phyloP scores from a whole-genome alignment of 2,888 invertebrate species.

The Sphaeridia pumilis region DNA sequence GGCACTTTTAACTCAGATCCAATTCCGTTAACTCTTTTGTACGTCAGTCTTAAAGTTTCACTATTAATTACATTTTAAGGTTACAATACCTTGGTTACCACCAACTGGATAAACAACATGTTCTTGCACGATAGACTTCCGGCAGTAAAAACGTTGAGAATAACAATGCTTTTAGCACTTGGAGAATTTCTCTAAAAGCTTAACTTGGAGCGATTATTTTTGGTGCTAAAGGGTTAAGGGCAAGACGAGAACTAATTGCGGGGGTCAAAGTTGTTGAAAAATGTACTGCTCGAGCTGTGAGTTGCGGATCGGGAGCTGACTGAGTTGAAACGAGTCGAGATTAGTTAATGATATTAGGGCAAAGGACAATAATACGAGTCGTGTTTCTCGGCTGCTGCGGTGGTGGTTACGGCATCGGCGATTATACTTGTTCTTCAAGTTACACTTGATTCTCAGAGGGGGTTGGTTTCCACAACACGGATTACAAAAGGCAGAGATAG shows the following conservation, averaged over 20 bases:
- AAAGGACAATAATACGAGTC: too few species aligned
- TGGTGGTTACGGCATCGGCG: too few species aligned
- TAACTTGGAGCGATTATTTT: not conserved
- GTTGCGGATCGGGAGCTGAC: not conserved
- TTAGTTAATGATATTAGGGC: not conserved
- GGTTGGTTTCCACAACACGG: too few species aligned
- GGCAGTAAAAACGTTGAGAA: not conserved
- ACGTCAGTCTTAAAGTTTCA: too few species aligned
- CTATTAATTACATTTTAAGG: too few species aligned
- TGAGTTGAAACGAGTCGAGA: not conserved
- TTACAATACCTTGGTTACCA: not conserved
- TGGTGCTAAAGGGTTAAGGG: not conserved
- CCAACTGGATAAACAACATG: not conserved
- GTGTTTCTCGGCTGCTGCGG: too few species aligned
- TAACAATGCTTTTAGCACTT: not conserved
- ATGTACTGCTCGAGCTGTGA: not conserved
- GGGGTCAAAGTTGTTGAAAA: not conserved
- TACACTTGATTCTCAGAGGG: too few species aligned
- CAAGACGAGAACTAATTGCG: not conserved
- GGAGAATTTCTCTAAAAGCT: not conserved
- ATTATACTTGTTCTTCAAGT: too few species aligned
- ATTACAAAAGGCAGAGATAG: too few species aligned
- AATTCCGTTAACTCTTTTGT: too few species aligned
- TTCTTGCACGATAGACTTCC: not conserved
- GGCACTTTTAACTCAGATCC: not conserved